Evolutionary conservation across 2,888 invertebrate species (phyloP).

Genomic region (Oscheius sp.): DNA sequence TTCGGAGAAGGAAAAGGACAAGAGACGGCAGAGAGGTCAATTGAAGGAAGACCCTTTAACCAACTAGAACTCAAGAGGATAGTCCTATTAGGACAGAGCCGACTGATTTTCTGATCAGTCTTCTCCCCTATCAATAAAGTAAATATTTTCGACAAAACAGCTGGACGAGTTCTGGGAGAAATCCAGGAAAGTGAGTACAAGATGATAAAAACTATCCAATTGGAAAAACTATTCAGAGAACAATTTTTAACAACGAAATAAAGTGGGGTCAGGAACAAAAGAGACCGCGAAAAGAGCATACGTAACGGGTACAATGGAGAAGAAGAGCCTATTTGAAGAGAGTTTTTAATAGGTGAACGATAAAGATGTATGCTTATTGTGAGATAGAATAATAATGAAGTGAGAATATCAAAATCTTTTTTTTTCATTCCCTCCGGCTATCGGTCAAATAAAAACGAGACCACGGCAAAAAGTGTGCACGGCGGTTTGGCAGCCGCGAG

Average conservation of each 20-base stretch:
- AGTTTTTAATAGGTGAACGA: no score
- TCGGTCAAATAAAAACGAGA: neutral
- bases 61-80: neutral
- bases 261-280: no score
- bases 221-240: no score
- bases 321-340: no score
- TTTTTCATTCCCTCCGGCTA: neutral
- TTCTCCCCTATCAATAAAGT: neutral
- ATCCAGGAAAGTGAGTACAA: neutral
- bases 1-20: neutral
- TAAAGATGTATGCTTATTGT: neutral
- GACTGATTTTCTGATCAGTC: neutral
- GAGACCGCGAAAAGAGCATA: no score
- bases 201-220: no score
- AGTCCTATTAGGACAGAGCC: neutral
- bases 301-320: no score
- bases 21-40: neutral
- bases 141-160: neutral
- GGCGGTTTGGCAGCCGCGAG: conserved; percentile 7
- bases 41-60: neutral
- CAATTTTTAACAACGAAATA: no score
- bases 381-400: neutral
- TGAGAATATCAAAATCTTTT: neutral
- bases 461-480: neutral
- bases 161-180: neutral